Conservation (phyloP, 2,888 invertebrate genomes). For the Polydrusus pterygomalis region DNA sequence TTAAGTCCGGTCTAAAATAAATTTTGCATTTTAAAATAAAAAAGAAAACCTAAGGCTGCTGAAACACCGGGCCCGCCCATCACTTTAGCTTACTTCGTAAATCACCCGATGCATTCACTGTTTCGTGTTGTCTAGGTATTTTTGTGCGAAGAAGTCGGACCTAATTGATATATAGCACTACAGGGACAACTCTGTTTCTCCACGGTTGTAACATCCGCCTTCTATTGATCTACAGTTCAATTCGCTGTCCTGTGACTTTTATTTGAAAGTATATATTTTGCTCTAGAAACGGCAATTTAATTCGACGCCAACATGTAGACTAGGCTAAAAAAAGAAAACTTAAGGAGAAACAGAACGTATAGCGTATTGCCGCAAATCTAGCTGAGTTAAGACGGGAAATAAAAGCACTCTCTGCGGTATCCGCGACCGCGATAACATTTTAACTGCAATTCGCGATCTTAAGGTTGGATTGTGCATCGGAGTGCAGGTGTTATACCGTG, state of each 20-base stretch:
- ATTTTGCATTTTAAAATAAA: not conserved
- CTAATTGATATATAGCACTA: conserved; percentile 69
- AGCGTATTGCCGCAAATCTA: no score
- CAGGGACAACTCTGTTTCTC: conserved; percentile 60
- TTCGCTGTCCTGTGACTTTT: conserved; percentile 50
- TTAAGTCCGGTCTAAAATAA: not conserved
- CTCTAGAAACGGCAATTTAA: conserved; percentile 19
- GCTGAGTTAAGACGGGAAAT: no score
- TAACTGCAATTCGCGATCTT: no score
- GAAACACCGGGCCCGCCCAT: conserved; percentile 39
- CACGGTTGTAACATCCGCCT: conserved; percentile 56
- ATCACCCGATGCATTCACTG: conserved; percentile 50
- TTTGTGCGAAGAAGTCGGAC: conserved; percentile 61
- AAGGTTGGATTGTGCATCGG: no score
- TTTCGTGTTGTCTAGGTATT: conserved; percentile 57
- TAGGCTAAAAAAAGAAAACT: no score
- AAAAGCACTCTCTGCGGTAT: no score
- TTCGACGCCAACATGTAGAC: not conserved
- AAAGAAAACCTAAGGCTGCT: not conserved
- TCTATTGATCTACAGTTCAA: conserved; percentile 53
- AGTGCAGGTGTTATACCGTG: no score
- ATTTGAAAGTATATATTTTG: conserved; percentile 48
- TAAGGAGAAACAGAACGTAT: no score
- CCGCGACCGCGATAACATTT: no score
- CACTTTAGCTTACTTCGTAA: conserved; percentile 51